Percentiles rank a stretch among this genome's conserved stretches.
Conservation (phyloP, 2,888 invertebrate species). For the Amiota mariae region DNA sequence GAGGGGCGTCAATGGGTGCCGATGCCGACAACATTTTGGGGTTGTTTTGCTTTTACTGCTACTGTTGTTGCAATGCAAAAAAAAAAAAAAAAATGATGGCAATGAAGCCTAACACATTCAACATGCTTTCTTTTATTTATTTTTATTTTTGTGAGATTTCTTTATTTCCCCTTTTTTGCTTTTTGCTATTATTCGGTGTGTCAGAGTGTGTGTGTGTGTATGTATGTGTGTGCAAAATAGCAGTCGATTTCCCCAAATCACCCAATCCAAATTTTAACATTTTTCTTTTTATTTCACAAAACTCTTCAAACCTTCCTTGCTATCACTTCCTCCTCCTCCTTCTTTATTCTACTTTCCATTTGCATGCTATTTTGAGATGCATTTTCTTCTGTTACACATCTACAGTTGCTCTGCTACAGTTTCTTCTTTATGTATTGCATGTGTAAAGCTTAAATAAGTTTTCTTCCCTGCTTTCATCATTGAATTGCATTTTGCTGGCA, state of each 20-base stretch:
- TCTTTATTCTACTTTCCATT: constrained; percentile 23
- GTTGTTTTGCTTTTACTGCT: neutral
- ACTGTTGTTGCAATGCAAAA: neutral
- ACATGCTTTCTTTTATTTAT: neutral
- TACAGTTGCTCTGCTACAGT: neutral
- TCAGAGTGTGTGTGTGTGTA: neutral
- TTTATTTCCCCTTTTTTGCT: constrained; percentile 33
- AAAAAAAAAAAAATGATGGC: too few relatives aligned
- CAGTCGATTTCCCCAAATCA: too few relatives aligned
- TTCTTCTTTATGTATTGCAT: neutral
- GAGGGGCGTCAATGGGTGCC: neutral
- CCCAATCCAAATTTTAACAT: too few relatives aligned
- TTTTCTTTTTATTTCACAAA: too few relatives aligned
- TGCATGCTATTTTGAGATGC: neutral
- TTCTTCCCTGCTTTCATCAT: too few relatives aligned
- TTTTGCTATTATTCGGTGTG: too few relatives aligned
- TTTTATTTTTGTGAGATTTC: constrained; percentile 20
- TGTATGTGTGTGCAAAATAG: neutral
- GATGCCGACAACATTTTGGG: constrained; percentile 6
- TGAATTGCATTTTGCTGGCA: too few relatives aligned
- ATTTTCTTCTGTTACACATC: neutral
- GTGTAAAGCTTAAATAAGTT: too few relatives aligned
- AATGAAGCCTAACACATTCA: neutral
- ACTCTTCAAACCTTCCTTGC: too few relatives aligned
- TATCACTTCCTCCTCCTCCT: neutral